Percentiles rank a stretch among this genome's conserved stretches.
Conservation (phyloP, 1,140 invertebrate species). For the Drosophila neocordata region DNA sequence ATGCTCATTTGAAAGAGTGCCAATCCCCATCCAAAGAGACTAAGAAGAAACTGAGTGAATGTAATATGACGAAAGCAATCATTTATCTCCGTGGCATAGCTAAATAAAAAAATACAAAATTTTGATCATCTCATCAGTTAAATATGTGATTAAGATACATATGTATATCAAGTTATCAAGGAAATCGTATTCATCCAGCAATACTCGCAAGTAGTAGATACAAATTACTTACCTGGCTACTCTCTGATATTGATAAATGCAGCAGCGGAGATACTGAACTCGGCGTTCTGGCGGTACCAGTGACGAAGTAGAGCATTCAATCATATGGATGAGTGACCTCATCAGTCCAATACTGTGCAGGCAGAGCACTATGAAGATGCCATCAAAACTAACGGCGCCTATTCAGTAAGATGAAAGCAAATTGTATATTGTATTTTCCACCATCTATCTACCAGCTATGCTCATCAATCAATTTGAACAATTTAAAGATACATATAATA, state of each 20-base stretch:
- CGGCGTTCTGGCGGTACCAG: constrained; percentile 53
- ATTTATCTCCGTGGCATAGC: constrained; percentile 55
- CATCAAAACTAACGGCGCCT: constrained; percentile 74
- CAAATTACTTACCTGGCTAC: constrained; percentile 45
- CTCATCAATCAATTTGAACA: background rate
- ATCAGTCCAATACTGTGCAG: constrained; percentile 66
- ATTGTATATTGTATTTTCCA: background rate
- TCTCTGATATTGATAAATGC: constrained; percentile 71
- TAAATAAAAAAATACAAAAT: constrained; percentile 1
- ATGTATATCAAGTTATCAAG: no score
- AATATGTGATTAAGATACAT: no score
- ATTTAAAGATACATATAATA: background rate
- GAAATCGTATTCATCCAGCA: no score
- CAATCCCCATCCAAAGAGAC: constrained; percentile 64
- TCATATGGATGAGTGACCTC: constrained; percentile 55
- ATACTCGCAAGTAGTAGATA: background rate
- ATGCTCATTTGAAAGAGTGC: constrained; percentile 71
- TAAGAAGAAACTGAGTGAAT: constrained; percentile 67
- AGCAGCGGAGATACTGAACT: constrained; percentile 64
- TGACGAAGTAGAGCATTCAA: constrained; percentile 55
- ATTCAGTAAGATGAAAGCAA: background rate
- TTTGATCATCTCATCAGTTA: background rate
- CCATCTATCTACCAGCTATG: background rate
- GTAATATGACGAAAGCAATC: constrained; percentile 61
- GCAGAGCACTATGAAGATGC: constrained; percentile 70